A percentile compares a stretch with the other conserved stretches of the same genome.
Evolutionary conservation across 2,888 invertebrate genomes (phyloP).

Genomic region (Lydus trimaculatus): DNA sequence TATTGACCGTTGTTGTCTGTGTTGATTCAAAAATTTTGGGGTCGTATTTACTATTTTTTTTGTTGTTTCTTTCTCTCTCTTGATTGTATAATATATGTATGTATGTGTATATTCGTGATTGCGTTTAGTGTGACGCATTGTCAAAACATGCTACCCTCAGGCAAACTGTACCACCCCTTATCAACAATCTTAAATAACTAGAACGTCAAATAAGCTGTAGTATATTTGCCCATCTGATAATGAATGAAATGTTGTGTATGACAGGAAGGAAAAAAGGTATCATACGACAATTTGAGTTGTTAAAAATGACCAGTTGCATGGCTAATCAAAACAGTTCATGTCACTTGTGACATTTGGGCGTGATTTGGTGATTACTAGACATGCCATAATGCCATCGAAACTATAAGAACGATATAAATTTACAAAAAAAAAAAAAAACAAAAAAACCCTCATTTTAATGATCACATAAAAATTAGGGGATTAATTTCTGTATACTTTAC

Average conservation of each 20-base stretch:
- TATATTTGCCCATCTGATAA: slow-evolving; percentile 45
- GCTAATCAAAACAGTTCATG: slow-evolving; percentile 7
- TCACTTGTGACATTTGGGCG: slow-evolving; percentile 1
- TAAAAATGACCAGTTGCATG: slow-evolving; percentile 26
- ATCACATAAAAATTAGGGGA: not conserved
- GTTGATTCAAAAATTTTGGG: not conserved
- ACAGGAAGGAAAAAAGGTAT: slow-evolving; percentile 50
- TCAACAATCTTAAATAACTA: slow-evolving; percentile 51
- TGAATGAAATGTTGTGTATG: slow-evolving; percentile 44
- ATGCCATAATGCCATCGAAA: slow-evolving; percentile 3
- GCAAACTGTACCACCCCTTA: slow-evolving; percentile 34
- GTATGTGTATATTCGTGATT: slow-evolving; percentile 44
- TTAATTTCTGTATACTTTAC: not conserved
- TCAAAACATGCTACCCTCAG: slow-evolving; percentile 45
- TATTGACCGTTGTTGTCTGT: not conserved
- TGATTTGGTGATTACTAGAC: slow-evolving; percentile 3
- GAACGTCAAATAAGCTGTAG: slow-evolving; percentile 49
- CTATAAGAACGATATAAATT: not conserved
- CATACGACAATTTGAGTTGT: slow-evolving; percentile 46
- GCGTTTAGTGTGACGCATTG: slow-evolving; percentile 52
- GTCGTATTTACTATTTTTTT: not conserved
- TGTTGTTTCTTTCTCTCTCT: not conserved
- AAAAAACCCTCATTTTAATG: not conserved
- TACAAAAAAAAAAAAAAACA: not conserved
- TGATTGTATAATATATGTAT: not conserved